Percentiles rank a stretch among this genome's conserved stretches.
phyloP scores from a whole-genome alignment of 2,888 invertebrate species.

The Callinectes sapidus region DNA sequence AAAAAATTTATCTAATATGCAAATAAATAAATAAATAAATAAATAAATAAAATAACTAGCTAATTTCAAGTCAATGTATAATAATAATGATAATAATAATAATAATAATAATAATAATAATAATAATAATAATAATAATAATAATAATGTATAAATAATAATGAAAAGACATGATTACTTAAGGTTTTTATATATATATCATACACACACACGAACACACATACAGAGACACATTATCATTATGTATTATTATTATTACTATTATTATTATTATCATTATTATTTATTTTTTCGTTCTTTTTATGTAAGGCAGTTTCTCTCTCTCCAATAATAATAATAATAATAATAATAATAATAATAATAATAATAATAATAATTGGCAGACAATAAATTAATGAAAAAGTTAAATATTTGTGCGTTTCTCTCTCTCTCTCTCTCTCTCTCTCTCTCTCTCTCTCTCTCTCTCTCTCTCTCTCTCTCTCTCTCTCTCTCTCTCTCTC shows the following conservation, averaged over 20 bases:
- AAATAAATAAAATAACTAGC: too few relatives aligned
- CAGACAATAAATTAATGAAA: too few relatives aligned
- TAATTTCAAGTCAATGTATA: too few relatives aligned
- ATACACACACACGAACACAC: background rate
- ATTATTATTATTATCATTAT: background rate
- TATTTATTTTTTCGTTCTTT: background rate
- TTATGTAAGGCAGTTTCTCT: background rate
- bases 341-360: background rate
- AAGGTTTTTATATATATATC: background rate
- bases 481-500: too few relatives aligned
- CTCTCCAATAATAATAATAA: background rate
- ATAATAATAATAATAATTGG: background rate
- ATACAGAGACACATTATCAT: background rate
- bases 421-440: too few relatives aligned
- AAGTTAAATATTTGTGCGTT: too few relatives aligned
- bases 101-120: background rate
- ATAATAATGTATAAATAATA: background rate
- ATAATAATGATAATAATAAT: background rate
- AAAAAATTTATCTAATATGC: too few relatives aligned
- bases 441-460: too few relatives aligned
- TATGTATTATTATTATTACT: too few relatives aligned
- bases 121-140: background rate
- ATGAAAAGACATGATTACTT: background rate
- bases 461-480: too few relatives aligned
- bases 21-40: too few relatives aligned